Percentiles rank a stretch among this genome's conserved stretches.
These are phyloP conservation scores for Leptobrachium leishanense DNA, from an alignment of 2,113 vertebrate genomes.

Conservation along the genomic window DNA sequence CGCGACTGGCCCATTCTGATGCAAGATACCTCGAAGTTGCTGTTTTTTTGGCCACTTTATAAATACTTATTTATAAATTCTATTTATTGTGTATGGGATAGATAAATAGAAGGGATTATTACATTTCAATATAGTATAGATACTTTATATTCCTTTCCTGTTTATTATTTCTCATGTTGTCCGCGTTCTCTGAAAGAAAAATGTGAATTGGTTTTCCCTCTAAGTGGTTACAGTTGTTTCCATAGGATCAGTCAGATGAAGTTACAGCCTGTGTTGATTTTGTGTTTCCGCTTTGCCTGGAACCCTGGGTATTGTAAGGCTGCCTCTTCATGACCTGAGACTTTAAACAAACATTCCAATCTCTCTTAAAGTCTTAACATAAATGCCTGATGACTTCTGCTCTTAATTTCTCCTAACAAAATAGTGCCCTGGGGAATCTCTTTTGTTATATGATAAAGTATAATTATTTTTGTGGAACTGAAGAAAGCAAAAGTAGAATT, in stretches of 20 bases:
- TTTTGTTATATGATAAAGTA: conserved; percentile 54
- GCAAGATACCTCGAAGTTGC: too few relatives aligned
- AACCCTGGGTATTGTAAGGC: conserved; percentile 72
- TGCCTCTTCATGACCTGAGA: conserved; percentile 74
- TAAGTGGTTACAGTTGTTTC: conserved; percentile 95
- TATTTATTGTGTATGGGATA: too few relatives aligned
- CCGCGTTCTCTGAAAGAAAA: conserved; percentile 77
- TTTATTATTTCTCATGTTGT: conserved; percentile 77
- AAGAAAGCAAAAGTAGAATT: not conserved
- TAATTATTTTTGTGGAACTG: not conserved
- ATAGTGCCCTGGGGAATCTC: conserved; percentile 62
- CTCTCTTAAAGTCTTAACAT: conserved; percentile 78
- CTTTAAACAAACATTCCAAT: conserved; percentile 81
- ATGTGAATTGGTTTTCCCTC: conserved; percentile 78
- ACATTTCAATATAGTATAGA: conserved; percentile 63
- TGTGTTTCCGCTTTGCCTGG: conserved; percentile 74
- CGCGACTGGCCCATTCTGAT: too few relatives aligned
- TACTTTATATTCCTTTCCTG: conserved; percentile 67
- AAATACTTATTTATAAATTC: too few relatives aligned
- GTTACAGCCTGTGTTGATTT: conserved; percentile 84
- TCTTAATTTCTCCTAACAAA: conserved; percentile 77
- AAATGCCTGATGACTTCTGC: conserved; percentile 75
- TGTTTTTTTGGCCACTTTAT: too few relatives aligned
- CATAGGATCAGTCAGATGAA: conserved; percentile 84
- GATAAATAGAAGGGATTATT: not conserved